Evolutionary conservation across 2,797 vertebrate species (phyloP), one percentile per base, ranked within the genome.

Genomic region (Gastrophryne carolinensis): DNA sequence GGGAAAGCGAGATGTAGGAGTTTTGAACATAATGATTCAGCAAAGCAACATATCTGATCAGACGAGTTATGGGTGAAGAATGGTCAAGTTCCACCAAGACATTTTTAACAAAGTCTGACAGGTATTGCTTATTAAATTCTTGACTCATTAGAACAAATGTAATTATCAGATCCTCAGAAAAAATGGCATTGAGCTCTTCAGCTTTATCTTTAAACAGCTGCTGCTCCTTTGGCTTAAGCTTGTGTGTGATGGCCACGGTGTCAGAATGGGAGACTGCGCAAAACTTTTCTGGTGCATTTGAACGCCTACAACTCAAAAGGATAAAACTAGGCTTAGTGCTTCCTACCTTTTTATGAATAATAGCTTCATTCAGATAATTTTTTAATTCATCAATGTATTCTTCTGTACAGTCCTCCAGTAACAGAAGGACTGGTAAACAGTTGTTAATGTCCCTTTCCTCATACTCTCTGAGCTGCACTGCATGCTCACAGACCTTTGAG

Each of bases 141-240:
- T 92, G 19, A 1, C 91, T 93, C 93, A 95, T 93, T 56, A 94
- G 70, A 35, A 95, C 91, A 84, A 94, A 94, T 0, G 93, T 94
- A 49, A 94, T 81, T 34, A 94, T 94, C 53, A 91, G 92, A 21
- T 91, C 30, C 19, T 80, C 68, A 41, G 39, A 41, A 68, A 69
- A 92, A 15, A 34, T 41, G 74, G 82, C 1, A 70, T 89, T 78
- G 19, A 94, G 88, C 0, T 49, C 84, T 19, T 79, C 1, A 2
- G 82, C 82, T 83, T 94, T 94, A 37, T 11, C 67, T 56, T 80
- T 75, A 84, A 94, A 94, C 69, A 83, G 79, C 19, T 11, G 85
- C 81, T 91, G 93, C 56, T 94, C 93, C 0, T 83, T 58, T 13
- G 5, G 12, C 0, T 85, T 94, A 0, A 94, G 85, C 34, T 93